Base-by-base conservation (phyloP, 2,888 invertebrate genomes). In the Agrochola lychnidis region DNA sequence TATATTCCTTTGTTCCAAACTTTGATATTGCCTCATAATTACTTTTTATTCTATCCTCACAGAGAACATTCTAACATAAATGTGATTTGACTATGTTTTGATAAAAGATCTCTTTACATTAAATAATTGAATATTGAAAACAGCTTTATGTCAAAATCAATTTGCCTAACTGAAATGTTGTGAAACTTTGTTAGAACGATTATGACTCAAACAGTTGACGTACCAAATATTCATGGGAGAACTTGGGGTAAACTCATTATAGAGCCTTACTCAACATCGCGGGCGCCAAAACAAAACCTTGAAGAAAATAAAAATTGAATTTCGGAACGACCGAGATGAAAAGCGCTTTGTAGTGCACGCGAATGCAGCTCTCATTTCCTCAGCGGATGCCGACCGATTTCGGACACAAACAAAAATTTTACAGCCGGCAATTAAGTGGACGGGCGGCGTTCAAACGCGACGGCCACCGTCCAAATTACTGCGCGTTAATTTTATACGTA, bases 401-500 rank as follows among this genome's bases (percentile, higher is more conserved):
- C 86, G 89, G 91, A 90, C 88, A 91, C 89, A 92, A 93, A 93
- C 92, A 93, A 90, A 90, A 91, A 88, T 92, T 93, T 94, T 91
- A 94, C 90, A 89, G 81, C 86, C 88, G 85, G 90, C 90, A 93
- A 94, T 94, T 93, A 94, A 91, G 90, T 79, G 83, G 80, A 74
- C 73, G 75, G 77, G 83, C 86, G 77, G 83, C 86, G 89, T 85
- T 86, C 86, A 90, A 89, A 88, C 83, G 87, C 81, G 77, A 78
- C 84, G 81, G 81, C 84, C 81, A 79, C 71, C 83, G 76, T 83
- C 88, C 88, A 87, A 91, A 92, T 91, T 90, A 90, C 89, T 78
- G 76, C 70, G 85, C 85, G 83, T 89, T 90, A 88, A 90, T 90
- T 90, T 89, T 91, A 88, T 86, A 88, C 82, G 74, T 86, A 84